Conservation (phyloP, 2,888 invertebrate genomes). For the Sericinus montela region DNA sequence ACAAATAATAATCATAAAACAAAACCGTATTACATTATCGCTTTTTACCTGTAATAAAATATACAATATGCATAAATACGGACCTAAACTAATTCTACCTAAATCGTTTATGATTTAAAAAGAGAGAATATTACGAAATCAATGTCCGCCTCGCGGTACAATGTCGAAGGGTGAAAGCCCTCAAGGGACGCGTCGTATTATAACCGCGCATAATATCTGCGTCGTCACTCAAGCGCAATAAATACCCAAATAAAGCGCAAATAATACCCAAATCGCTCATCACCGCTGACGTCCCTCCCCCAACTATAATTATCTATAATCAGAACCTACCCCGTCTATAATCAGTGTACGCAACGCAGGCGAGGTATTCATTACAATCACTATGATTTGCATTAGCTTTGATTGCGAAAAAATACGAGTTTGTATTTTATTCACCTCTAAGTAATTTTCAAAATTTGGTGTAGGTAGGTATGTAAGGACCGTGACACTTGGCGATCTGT, state of each 20-base stretch:
- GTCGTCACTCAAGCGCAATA: constrained; percentile 79
- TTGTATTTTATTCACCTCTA: constrained; percentile 1
- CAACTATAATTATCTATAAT: constrained; percentile 70
- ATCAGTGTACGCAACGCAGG: constrained; percentile 45
- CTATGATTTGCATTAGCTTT: constrained; percentile 34
- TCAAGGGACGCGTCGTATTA: constrained; percentile 56
- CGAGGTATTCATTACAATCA: constrained; percentile 40
- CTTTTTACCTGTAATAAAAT: no score
- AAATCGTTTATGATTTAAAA: constrained; percentile 22
- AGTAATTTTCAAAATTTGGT: no score
- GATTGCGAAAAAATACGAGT: constrained; percentile 14
- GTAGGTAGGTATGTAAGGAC: no score
- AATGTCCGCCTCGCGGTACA: constrained; percentile 42
- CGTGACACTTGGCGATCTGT: no score
- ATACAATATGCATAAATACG: no score
- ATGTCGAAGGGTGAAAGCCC: constrained; percentile 52
- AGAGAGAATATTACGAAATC: constrained; percentile 47
- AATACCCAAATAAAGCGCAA: constrained; percentile 83
- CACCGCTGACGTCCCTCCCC: constrained; percentile 56
- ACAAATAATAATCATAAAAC: no score
- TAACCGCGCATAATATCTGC: constrained; percentile 72
- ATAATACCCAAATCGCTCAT: constrained; percentile 82
- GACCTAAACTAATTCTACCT: no score
- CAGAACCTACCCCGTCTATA: constrained; percentile 46
- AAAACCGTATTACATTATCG: no score